These are phyloP conservation scores for Argentina silus DNA, from an alignment of 2,797 vertebrate genomes.

Conservation along the genomic window DNA sequence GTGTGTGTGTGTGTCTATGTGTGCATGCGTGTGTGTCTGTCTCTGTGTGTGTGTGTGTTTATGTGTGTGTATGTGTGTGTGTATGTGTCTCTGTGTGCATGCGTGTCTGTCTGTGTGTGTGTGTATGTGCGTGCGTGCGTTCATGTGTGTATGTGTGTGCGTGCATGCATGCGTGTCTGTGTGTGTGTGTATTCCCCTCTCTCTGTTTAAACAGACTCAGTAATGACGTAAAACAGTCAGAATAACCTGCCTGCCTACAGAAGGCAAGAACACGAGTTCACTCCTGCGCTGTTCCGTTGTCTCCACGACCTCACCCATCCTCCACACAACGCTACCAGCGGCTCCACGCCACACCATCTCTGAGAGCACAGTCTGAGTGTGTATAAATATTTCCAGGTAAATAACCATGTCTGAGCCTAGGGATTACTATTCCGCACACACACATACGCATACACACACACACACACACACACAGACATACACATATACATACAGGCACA, in stretches of 20 bases:
- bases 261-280: not conserved
- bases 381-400: constrained; percentile 41
- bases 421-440: constrained; percentile 47
- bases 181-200: too few species aligned
- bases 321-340: constrained; percentile 9
- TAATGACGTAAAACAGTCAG: not conserved
- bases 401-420: constrained; percentile 60
- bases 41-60: too few species aligned
- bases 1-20: too few species aligned
- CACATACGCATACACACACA: constrained; percentile 28
- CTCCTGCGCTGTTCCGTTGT: not conserved
- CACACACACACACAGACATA: constrained; percentile 13
- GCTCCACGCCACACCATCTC: not conserved
- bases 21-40: too few species aligned
- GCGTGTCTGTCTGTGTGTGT: too few species aligned
- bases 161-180: too few species aligned
- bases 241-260: not conserved
- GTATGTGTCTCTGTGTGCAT: too few species aligned
- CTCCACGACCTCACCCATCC: constrained; percentile 19
- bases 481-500: too few species aligned
- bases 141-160: too few species aligned
- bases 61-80: too few species aligned
- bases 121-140: too few species aligned
- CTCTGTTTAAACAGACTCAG: too few species aligned
- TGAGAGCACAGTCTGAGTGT: not conserved